Base-by-base conservation (phyloP, 1,140 invertebrate species). In the Formica exsecta region DNA sequence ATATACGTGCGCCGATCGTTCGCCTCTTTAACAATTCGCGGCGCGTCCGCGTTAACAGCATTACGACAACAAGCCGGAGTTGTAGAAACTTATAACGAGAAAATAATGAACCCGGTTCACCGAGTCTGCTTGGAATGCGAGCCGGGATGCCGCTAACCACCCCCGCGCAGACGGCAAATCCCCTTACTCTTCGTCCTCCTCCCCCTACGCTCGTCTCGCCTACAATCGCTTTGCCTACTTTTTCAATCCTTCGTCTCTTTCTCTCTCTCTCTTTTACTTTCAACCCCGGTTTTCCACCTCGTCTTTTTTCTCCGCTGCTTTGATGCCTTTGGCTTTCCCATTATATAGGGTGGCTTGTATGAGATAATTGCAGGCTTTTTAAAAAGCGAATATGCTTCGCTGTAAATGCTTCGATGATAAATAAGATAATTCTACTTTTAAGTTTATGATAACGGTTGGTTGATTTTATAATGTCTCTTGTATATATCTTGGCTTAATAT, bases 1-100 rank as follows among this genome's bases (percentile, higher is more conserved):
- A 88, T 86, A 86, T 85, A 87, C 85, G 68, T 68, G 73, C 71
- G 73, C 89, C 89, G 89, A 86, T 88, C 87, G 87, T 90, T 90
- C 86, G 89, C 91, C 87, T 91, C 90, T 92, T 94, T 94, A 94
- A 94, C 93, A 93, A 94, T 94, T 94, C 93, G 92, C 91, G 84
- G 88, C 93, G 93, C 93, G 94, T 94, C 88, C 94, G 92, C 93
- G 93, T 94, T 94, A 94, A 94, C 93, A 94, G 93, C 92, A 93
- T 94, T 94, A 94, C 94, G 93, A 94, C 93, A 94, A 94, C 93
- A 94, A 94, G 93, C 93, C 91, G 87, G 93, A 94, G 93, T 94
- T 94, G 94, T 94, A 94, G 93, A 94, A 94, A 94, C 94, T 94
- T 94, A 94, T 94, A 94, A 94, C 94, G 94, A 94, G 94, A 94